A percentile compares a stretch with the other conserved stretches of the same genome.
These are phyloP conservation scores for Threskiornis aethiopicus DNA, from an alignment of 2,797 vertebrate species.

Conservation along the genomic window DNA sequence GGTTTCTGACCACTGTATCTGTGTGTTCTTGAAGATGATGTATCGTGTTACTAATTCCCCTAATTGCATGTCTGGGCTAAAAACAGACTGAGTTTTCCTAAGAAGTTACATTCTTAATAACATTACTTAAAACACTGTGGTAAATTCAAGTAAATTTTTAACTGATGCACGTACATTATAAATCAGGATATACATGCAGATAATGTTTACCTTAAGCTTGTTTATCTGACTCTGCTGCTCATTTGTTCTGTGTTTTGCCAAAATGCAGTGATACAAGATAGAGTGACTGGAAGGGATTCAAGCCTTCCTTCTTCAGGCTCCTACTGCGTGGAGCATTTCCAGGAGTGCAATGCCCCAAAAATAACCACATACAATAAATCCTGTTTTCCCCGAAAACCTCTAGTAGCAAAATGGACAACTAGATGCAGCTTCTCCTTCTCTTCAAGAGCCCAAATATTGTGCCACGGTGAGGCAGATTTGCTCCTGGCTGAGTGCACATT, in stretches of 20 bases:
- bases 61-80: constrained; percentile 81
- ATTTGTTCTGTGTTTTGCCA: constrained; percentile 56
- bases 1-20: constrained; percentile 54
- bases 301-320: constrained; percentile 53
- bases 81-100: constrained; percentile 79
- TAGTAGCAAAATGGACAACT: not conserved
- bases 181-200: constrained; percentile 56
- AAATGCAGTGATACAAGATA: constrained; percentile 42
- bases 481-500: rapidly evolving
- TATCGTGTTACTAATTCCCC: constrained; percentile 76
- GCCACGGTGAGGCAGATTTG: rapidly evolving
- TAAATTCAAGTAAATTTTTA: constrained; percentile 53
- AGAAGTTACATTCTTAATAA: constrained; percentile 75
- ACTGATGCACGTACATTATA: constrained; percentile 37
- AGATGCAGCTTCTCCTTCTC: not conserved
- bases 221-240: constrained; percentile 67
- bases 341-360: not conserved
- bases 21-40: constrained; percentile 55
- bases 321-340: constrained; percentile 34
- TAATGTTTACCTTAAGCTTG: constrained; percentile 73
- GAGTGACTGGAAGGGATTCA: constrained; percentile 61
- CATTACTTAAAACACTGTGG: constrained; percentile 69
- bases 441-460: not conserved
- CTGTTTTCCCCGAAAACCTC: not conserved
- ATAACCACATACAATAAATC: not conserved